phyloP scores from a whole-genome alignment of 2,888 invertebrate species.

The Tachina lurida region DNA sequence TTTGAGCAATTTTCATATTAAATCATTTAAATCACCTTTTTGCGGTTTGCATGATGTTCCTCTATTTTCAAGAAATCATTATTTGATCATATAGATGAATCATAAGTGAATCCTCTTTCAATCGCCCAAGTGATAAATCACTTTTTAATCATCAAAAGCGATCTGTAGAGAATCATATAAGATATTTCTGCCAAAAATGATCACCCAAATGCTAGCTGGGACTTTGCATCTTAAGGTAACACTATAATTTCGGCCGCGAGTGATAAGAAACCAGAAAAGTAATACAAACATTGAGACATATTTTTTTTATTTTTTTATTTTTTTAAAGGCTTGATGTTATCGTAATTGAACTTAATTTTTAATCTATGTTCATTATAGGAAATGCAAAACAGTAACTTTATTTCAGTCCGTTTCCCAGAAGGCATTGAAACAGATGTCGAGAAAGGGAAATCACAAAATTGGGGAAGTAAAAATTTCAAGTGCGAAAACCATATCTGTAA shows the following conservation, averaged over 20 bases:
- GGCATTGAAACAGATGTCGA: not conserved
- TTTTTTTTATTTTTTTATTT: not conserved
- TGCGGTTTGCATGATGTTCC: too few relatives aligned
- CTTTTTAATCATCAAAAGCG: too few relatives aligned
- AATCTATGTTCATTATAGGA: not conserved
- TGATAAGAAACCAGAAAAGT: slow-evolving; percentile 26
- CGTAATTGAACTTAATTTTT: not conserved
- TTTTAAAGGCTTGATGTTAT: not conserved
- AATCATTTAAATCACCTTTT: too few relatives aligned
- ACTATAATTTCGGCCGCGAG: slow-evolving; percentile 22
- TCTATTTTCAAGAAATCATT: too few relatives aligned
- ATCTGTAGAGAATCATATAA: too few relatives aligned
- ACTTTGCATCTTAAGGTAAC: not conserved
- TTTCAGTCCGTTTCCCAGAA: not conserved
- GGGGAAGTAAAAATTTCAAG: not conserved
- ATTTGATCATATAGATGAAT: too few relatives aligned
- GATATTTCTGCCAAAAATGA: too few relatives aligned
- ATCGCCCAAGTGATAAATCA: too few relatives aligned
- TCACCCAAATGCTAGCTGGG: too few relatives aligned
- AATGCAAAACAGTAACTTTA: not conserved
- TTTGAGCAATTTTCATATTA: too few relatives aligned
- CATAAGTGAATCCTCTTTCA: too few relatives aligned
- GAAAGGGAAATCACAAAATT: not conserved
- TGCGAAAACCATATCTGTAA: too few relatives aligned
- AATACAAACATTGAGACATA: not conserved